A percentile compares a stretch with the other conserved stretches of the same genome.
phyloP scores from a whole-genome alignment of 2,797 vertebrate genomes.

The Brotogeris chrysoptera region DNA sequence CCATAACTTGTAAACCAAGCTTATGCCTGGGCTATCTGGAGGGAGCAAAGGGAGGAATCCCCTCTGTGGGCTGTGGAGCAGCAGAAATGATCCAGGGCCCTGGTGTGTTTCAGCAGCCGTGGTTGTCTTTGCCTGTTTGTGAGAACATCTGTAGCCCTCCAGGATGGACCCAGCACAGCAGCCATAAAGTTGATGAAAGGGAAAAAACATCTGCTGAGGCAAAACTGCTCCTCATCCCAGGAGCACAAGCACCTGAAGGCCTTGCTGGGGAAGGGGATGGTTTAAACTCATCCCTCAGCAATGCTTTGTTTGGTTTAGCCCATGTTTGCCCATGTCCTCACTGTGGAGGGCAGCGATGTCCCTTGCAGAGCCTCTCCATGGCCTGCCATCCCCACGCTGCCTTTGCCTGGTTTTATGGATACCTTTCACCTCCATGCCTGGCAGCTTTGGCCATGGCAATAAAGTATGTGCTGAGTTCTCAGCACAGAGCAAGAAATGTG shows the following conservation, averaged over 20 bases:
- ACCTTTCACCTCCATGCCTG: background rate
- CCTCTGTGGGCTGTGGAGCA: background rate
- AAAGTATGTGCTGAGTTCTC: background rate
- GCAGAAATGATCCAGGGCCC: background rate
- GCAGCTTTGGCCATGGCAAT: fast-evolving
- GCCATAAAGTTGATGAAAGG: background rate
- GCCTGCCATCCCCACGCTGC: background rate
- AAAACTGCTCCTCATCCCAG: background rate
- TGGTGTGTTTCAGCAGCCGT: background rate
- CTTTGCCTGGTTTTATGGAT: fast-evolving
- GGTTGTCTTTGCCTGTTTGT: background rate
- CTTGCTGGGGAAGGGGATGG: background rate
- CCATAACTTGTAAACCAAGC: background rate
- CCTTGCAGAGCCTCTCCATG: background rate
- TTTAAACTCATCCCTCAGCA: background rate
- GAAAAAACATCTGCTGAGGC: background rate
- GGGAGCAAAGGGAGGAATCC: background rate
- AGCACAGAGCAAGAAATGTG: background rate
- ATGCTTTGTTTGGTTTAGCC: background rate
- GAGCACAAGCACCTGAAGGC: background rate
- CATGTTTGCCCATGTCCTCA: background rate
- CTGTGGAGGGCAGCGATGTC: fast-evolving
- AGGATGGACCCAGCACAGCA: fast-evolving
- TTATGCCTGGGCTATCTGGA: background rate
- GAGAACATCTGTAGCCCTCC: background rate